phyloP scores from a whole-genome alignment of 2,797 vertebrate genomes.

The Mormyrops boulengeri region DNA sequence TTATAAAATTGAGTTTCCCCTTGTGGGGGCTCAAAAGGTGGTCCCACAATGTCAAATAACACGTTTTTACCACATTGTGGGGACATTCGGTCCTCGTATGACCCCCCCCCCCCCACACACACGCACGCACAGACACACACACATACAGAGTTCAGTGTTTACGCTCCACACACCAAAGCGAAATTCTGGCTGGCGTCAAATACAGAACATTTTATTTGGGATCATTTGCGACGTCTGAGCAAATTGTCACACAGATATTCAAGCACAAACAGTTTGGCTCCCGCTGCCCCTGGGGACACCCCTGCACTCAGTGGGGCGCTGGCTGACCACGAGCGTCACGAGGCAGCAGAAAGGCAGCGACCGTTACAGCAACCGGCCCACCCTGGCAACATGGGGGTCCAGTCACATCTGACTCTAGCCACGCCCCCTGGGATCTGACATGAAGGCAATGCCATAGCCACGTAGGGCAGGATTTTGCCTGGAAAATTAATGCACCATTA shows the following conservation, averaged over 20 bases:
- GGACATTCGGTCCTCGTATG: too few species aligned
- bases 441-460: background rate
- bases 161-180: conserved; percentile 31
- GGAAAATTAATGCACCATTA: background rate
- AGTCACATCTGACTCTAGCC: background rate
- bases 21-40: background rate
- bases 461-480: too few species aligned
- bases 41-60: background rate
- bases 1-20: background rate
- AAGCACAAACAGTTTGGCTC: conserved; percentile 20
- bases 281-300: conserved; percentile 20
- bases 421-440: background rate
- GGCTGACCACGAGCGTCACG: background rate
- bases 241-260: conserved; percentile 28
- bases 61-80: too few species aligned
- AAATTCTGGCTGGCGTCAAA: conserved; percentile 35
- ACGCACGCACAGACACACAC: background rate
- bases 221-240: conserved; percentile 35
- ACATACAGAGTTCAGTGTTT: background rate
- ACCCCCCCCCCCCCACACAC: background rate
- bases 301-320: conserved; percentile 12
- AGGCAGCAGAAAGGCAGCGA: background rate
- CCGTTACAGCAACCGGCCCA: conserved; percentile 19
- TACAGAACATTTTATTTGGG: conserved; percentile 43
- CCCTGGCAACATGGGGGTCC: background rate